Evolutionary conservation across 2,888 invertebrate genomes (phyloP).

Genomic region (Girardia tigrina): DNA sequence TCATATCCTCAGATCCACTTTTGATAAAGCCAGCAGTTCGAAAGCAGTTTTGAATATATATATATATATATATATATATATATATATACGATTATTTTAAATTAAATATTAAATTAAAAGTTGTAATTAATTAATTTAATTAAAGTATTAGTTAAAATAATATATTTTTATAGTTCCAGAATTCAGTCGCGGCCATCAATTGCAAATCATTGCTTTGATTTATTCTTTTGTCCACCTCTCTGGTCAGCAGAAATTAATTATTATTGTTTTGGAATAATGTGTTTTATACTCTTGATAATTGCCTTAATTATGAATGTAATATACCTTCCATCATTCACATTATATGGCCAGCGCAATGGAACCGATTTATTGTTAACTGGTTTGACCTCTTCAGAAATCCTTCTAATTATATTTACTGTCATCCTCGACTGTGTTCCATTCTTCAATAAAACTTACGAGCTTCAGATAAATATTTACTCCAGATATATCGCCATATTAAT

Average conservation of each 20-base stretch:
- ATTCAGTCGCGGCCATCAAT: neutral
- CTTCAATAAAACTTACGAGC: neutral
- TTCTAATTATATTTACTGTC: neutral
- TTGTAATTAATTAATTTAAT: neutral
- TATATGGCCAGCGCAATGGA: neutral
- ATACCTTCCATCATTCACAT: neutral
- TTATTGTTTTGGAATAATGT: neutral
- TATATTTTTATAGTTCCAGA: neutral
- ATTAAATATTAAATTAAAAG: neutral
- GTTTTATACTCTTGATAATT: neutral
- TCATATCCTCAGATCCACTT: too few species aligned
- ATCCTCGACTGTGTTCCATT: neutral
- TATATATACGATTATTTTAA: neutral
- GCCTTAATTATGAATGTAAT: conserved; percentile 2
- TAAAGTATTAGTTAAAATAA: neutral
- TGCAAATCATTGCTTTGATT: neutral
- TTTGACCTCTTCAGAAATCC: neutral
- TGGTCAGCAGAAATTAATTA: neutral
- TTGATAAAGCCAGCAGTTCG: too few species aligned
- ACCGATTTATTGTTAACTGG: neutral
- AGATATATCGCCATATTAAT: neutral
- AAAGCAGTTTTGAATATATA: too few species aligned
- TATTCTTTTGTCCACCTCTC: neutral
- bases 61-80: too few species aligned
- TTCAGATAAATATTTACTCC: neutral